Percentiles rank a stretch among this genome's conserved stretches.
Evolutionary conservation across 2,888 invertebrate genomes (phyloP).

Genomic region (Drosophila helvetica): DNA sequence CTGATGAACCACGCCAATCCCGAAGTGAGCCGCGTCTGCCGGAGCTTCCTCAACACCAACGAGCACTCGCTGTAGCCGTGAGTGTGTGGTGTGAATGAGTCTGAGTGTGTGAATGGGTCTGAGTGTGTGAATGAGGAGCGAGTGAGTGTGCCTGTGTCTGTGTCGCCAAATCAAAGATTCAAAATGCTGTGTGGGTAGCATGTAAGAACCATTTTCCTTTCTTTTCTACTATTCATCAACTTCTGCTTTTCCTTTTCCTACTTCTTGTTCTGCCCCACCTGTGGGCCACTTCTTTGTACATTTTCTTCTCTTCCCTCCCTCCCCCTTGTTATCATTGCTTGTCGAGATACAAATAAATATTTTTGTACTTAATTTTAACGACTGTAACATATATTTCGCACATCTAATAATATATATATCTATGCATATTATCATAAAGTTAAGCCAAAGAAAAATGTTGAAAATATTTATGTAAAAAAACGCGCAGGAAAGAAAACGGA

Average conservation of each 20-base stretch:
- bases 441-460: slow-evolving; percentile 82
- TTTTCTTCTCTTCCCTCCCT: slow-evolving; percentile 44
- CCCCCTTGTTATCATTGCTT: slow-evolving; percentile 52
- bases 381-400: slow-evolving; percentile 71
- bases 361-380: slow-evolving; percentile 72
- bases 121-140: neutral
- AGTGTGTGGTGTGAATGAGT: slow-evolving; percentile 29
- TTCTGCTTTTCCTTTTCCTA: slow-evolving; percentile 10
- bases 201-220: slow-evolving; percentile 30
- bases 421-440: slow-evolving; percentile 78
- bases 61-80: slow-evolving; percentile 86
- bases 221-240: slow-evolving; percentile 19
- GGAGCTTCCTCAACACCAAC: slow-evolving; percentile 87
- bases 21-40: slow-evolving; percentile 88
- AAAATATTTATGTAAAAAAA: slow-evolving; percentile 62
- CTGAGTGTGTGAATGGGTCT: slow-evolving; percentile 12
- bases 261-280: slow-evolving; percentile 6
- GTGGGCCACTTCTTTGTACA: slow-evolving; percentile 54
- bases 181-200: slow-evolving; percentile 68
- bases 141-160: slow-evolving; percentile 32
- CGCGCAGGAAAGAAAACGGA: slow-evolving; percentile 71
- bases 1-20: slow-evolving; percentile 88
- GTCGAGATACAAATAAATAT: slow-evolving; percentile 32
- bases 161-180: slow-evolving; percentile 55
- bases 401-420: slow-evolving; percentile 60